Conservation (phyloP, 1,140 invertebrate genomes). For the Bombus superbus region DNA sequence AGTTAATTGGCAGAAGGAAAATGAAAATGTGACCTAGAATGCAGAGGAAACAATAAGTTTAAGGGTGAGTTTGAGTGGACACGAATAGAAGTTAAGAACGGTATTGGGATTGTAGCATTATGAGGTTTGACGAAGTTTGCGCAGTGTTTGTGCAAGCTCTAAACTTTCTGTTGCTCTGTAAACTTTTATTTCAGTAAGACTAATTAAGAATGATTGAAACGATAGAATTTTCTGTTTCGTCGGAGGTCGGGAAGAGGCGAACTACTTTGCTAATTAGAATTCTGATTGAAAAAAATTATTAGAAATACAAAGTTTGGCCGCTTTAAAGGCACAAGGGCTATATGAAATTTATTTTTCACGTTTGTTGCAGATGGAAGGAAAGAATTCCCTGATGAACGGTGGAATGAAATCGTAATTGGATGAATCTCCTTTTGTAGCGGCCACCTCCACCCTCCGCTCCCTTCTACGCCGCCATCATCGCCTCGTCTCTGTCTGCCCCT, state of each 20-base stretch:
- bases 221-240: background rate
- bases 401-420: slow-evolving; percentile 28
- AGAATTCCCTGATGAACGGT: slow-evolving; percentile 5
- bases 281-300: background rate
- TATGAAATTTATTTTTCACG: background rate
- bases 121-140: background rate
- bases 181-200: background rate
- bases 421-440: slow-evolving; percentile 10
- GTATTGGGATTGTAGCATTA: background rate
- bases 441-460: background rate
- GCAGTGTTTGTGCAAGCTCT: too few species aligned
- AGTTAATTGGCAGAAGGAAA: background rate
- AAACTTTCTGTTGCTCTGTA: too few species aligned
- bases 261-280: background rate
- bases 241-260: background rate
- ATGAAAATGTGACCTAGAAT: too few species aligned
- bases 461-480: too few species aligned
- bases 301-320: background rate
- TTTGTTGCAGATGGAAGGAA: slow-evolving; percentile 19
- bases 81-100: too few species aligned
- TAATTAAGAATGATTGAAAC: background rate
- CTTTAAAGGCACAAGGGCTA: background rate
- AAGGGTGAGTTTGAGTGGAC: too few species aligned
- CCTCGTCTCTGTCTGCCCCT: background rate
- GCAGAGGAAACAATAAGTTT: too few species aligned